Percentiles rank a stretch among this genome's conserved stretches.
Conservation (phyloP, 2,888 invertebrate genomes). For the Homarus gammarus region DNA sequence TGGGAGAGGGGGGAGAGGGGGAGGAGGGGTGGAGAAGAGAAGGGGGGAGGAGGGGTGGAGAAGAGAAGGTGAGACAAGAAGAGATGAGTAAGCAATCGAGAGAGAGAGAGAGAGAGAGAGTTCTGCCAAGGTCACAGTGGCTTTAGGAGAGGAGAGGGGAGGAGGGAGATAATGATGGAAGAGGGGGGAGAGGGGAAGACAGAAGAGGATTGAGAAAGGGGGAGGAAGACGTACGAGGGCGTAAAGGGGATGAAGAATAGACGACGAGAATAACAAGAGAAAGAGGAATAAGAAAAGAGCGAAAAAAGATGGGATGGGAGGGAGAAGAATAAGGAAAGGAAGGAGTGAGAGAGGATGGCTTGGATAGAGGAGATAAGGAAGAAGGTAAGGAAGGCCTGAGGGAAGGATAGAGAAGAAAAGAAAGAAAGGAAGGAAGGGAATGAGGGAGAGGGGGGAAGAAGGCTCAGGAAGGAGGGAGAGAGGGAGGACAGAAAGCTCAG, state of each 20-base stretch:
- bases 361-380: background rate
- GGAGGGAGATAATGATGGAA: background rate
- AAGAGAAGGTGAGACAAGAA: background rate
- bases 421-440: background rate
- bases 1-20: background rate
- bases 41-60: slow-evolving; percentile 15
- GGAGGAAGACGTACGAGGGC: background rate
- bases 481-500: background rate
- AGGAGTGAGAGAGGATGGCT: background rate
- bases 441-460: background rate
- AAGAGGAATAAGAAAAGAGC: background rate
- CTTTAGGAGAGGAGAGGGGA: background rate
- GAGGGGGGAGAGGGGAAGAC: background rate
- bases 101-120: background rate
- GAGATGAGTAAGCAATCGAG: too few species aligned
- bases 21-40: background rate
- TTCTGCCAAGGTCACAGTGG: background rate
- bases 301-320: background rate
- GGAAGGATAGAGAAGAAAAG: background rate
- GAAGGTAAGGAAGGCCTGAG: background rate
- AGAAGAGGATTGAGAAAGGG: background rate
- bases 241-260: background rate
- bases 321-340: background rate
- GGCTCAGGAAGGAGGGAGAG: background rate
- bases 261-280: background rate